Conservation (phyloP, 2,888 invertebrate genomes). For the Bruchidius siliquastri region DNA sequence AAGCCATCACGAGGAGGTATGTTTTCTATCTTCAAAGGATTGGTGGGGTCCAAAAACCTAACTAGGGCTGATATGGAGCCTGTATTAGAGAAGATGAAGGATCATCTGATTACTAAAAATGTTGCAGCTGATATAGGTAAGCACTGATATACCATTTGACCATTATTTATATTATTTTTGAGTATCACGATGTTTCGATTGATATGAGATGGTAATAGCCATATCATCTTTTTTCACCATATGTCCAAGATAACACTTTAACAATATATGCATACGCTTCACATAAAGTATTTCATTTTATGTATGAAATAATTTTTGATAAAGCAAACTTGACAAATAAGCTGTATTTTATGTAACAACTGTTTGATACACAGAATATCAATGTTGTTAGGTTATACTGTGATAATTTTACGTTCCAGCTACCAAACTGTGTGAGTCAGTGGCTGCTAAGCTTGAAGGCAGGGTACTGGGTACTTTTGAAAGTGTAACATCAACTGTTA, state of each 20-base stretch:
- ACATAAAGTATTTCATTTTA: no score
- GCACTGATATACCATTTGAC: no score
- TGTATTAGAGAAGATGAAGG: conserved; percentile 87
- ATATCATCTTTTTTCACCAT: no score
- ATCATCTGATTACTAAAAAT: conserved; percentile 94
- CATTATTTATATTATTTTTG: no score
- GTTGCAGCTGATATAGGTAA: conserved; percentile 85
- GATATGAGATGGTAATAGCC: no score
- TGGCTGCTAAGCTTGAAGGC: conserved; percentile 84
- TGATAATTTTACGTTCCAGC: conserved; percentile 45
- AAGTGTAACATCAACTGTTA: conserved; percentile 83
- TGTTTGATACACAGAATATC: no score
- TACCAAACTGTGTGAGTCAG: conserved; percentile 87
- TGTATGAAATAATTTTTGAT: no score
- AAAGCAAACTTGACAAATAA: no score
- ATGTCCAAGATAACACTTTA: no score
- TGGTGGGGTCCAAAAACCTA: conserved; percentile 87
- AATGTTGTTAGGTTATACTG: background rate
- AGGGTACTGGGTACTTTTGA: conserved; percentile 93
- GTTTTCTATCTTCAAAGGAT: conserved; percentile 77
- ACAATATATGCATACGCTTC: no score
- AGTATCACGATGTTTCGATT: no score
- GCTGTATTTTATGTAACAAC: no score
- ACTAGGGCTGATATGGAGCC: conserved; percentile 76
- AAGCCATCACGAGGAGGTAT: conserved; percentile 52